Base-by-base conservation (phyloP, 2,797 vertebrate genomes). In the Helarctos malayanus region DNA sequence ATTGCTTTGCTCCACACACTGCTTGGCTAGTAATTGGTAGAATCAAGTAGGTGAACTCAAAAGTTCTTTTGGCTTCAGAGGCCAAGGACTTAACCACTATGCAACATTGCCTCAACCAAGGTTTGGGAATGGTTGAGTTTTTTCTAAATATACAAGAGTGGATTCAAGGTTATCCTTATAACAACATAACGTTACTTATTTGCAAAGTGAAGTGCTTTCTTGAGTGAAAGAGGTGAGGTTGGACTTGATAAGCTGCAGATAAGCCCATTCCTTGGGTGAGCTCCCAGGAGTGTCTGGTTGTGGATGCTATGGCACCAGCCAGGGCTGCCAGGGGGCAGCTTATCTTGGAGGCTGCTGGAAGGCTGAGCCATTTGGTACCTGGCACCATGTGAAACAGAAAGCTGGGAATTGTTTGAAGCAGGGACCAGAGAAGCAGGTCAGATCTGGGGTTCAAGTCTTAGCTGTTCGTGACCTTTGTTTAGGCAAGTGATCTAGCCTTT, bases 191-290 rank as follows among this genome's bases (percentile, higher is more conserved):
- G 29, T 96, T n/a, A 38, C 69, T 97, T 83, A 68, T 45, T 76
- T 96, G 54, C 5, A 59, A 79, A 57, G 59, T 69, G 71, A 81
- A 81, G 21, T 79, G 35, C 68, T 92, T 94, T 96, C 81, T 91
- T 35, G 35, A 86, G 59, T 69, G 57, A 21, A 86, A 78, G 23
- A 41, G 21, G 15, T 73, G 35, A 68, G 38, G 45, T 76, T 92
- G 29, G 25, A 57, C 14, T 27, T 86, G 89, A 56, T 68, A 75
- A 69, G 16, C 38, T 47, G 25, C 90, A 57, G 41, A 45, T 29
- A 52, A 45, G 27, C 29, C 7, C 32, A 3, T 73, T 65, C 68
- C 14, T 80, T 27, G 15, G 47, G 5, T 65, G 38, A 45, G 18
- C 23, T 38, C 23, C 25, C 47, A 54, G 41, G 14, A 38, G 16